phyloP scores from a whole-genome alignment of 1,140 invertebrate species.

The Microplitis demolitor region DNA sequence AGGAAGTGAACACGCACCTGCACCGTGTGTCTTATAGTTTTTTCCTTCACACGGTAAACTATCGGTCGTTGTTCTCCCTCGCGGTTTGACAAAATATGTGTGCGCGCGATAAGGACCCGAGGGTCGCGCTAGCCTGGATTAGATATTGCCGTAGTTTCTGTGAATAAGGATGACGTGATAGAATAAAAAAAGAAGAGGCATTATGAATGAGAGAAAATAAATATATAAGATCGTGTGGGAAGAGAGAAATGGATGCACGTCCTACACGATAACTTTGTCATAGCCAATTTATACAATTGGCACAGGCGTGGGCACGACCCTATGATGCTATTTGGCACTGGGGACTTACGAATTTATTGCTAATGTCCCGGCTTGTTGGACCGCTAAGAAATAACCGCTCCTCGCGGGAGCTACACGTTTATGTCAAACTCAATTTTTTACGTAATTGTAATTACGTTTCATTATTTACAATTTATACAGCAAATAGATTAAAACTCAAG shows the following conservation, averaged over 20 bases:
- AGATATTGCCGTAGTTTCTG: too few relatives aligned
- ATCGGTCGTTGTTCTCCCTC: conserved; percentile 11
- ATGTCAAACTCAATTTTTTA: background rate
- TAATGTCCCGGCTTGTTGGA: conserved; percentile 39
- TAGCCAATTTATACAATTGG: conserved; percentile 62
- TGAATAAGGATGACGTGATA: background rate
- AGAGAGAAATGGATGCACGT: background rate
- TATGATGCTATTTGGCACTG: conserved; percentile 51
- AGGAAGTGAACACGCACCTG: conserved; percentile 29
- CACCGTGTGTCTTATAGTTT: conserved; percentile 12
- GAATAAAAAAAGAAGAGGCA: background rate
- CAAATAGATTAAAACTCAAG: too few relatives aligned
- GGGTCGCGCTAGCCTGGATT: too few relatives aligned
- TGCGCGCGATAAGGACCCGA: conserved; percentile 31
- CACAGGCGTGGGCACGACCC: conserved; percentile 28
- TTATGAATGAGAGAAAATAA: background rate
- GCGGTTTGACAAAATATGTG: conserved; percentile 42
- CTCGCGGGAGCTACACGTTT: background rate
- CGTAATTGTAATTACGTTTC: background rate
- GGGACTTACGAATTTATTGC: conserved; percentile 58
- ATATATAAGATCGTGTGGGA: conserved; percentile 5
- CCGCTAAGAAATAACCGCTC: conserved; percentile 9
- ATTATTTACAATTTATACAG: too few relatives aligned
- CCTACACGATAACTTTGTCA: conserved; percentile 60
- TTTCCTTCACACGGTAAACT: conserved; percentile 1